Evolutionary conservation across 2,797 vertebrate species (phyloP).

Genomic region (Alauda arvensis): DNA sequence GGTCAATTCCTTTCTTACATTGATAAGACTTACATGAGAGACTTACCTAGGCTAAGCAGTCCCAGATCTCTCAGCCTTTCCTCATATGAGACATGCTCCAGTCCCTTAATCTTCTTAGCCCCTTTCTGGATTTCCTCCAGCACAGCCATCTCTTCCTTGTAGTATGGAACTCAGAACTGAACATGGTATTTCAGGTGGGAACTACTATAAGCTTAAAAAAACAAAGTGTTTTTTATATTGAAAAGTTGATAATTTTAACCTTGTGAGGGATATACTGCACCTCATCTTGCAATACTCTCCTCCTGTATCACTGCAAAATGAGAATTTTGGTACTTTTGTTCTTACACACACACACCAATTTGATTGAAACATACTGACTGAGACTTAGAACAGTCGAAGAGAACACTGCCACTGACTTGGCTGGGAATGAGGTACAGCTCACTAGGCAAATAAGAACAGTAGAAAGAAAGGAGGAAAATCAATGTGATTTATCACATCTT

Average conservation of each 20-base stretch:
- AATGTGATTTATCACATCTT: neutral
- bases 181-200: neutral
- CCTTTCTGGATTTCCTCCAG: neutral
- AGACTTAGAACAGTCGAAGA: neutral
- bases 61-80: neutral
- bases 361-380: neutral
- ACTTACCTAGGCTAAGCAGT: neutral
- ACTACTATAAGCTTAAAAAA: neutral
- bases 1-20: neutral
- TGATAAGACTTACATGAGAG: neutral
- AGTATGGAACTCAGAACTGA: neutral
- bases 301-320: neutral
- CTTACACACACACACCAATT: neutral
- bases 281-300: neutral
- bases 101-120: neutral
- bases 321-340: neutral
- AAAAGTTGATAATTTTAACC: neutral
- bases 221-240: neutral
- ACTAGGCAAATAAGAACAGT: neutral
- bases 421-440: neutral
- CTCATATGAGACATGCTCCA: neutral
- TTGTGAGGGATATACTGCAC: neutral
- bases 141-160: fast-evolving
- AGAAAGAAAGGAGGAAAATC: neutral
- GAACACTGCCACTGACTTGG: neutral